phyloP scores from a whole-genome alignment of 2,113 vertebrate genomes.

The Macrotis lagotis region DNA sequence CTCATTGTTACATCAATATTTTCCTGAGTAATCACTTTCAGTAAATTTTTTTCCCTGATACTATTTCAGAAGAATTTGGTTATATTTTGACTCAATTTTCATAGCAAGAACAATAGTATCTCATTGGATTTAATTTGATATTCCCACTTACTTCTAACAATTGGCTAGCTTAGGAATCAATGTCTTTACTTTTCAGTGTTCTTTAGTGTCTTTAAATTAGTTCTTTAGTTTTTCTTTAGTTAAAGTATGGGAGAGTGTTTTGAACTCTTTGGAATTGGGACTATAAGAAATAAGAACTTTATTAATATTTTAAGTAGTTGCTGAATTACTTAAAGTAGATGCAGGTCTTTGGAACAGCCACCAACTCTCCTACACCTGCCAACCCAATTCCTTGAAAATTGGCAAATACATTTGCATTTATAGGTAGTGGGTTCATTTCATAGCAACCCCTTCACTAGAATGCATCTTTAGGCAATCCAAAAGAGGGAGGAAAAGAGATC shows the following conservation, averaged over 20 bases:
- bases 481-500: constrained; percentile 5
- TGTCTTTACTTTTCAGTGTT: background rate
- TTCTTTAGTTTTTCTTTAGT: background rate
- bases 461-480: background rate
- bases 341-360: accelerated
- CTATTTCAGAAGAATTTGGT: background rate
- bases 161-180: background rate
- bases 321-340: background rate
- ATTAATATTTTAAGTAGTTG: background rate
- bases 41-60: background rate
- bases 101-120: background rate
- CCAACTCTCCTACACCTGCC: background rate
- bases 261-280: background rate
- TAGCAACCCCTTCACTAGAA: background rate
- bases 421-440: background rate
- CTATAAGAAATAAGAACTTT: background rate
- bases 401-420: background rate
- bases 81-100: background rate
- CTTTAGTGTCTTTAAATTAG: background rate
- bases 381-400: background rate
- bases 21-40: background rate
- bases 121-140: background rate
- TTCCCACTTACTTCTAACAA: background rate
- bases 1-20: background rate
- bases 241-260: background rate